Evolutionary conservation across 2,113 vertebrate species (phyloP), one percentile per base, ranked within the genome.

Genomic region (Diadophis punctatus): DNA sequence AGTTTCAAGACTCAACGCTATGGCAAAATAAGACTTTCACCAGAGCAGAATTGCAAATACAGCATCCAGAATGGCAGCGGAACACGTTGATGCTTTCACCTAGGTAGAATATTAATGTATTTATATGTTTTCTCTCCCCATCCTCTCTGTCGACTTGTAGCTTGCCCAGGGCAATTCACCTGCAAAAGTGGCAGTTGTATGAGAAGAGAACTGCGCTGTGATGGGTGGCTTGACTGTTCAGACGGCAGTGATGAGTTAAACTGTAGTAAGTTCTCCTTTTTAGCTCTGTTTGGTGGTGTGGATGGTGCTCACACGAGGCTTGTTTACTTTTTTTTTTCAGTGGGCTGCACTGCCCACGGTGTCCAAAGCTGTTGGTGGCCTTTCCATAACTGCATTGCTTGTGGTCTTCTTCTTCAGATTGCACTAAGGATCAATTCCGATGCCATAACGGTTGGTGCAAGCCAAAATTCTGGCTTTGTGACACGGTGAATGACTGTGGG

Each of bases 151-250:
- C 49, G 68, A 0, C 90, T 22, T 16, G 1, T 97, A 99, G 99
- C 98, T 0, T 99, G 99, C 93, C 98, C 98, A 0, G 96, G 97
- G 0, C 93, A 96, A 97, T 99, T 99, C 94, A 94, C 93, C 94
- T 99, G 99, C 92, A 96, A 16, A 12, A 99, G 97, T 0, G 96
- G 98, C 12, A 97, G 97, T 23, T 99, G 99, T 88, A 97, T 99
- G 0, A 94, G 68, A 4, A 18, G 8, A 0, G n/a, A 84, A 0
- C 96, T 98, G 96, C 96, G n/a, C 86, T 99, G 99, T 0, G 99
- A 99, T 0, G 99, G 99, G 23, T 99, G 98, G 98, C 96, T 98
- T 0, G 99, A 99, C 96, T 99, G 99, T 2, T 96, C 98, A 0
- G 99, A 99, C 48, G 96, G 96, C 97, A 99, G 97, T 0, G 99